phyloP scores from a whole-genome alignment of 1,140 invertebrate species.

The Elysia chlorotica region DNA sequence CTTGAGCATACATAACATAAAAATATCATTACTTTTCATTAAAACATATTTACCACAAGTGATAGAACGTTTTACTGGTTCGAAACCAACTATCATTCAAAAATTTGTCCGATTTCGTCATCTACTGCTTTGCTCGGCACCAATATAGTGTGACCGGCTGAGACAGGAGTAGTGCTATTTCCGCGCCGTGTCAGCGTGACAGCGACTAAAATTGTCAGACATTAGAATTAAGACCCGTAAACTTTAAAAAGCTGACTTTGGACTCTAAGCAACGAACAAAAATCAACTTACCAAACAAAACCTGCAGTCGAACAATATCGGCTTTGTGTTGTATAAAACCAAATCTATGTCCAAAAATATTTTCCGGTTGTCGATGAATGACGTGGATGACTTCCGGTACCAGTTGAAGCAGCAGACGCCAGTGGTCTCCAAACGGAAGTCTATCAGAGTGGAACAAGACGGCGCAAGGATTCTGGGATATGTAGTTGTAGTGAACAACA shows the following conservation, averaged over 20 bases:
- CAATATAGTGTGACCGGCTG: no score
- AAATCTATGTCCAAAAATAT: background rate
- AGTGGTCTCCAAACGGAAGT: background rate
- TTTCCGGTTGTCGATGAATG: background rate
- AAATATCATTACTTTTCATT: no score
- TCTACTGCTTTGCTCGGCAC: no score
- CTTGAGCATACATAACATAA: no score
- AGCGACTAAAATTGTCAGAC: background rate
- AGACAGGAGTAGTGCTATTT: no score
- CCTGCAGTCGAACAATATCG: background rate
- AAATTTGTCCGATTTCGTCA: no score
- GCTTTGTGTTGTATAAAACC: background rate
- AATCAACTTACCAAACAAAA: background rate
- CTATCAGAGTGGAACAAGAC: background rate
- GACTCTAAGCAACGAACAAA: background rate
- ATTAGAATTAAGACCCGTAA: background rate
- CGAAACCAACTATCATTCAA: no score
- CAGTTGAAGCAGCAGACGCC: background rate
- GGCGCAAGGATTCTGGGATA: conserved; percentile 7
- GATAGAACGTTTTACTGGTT: no score
- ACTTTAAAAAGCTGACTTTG: background rate
- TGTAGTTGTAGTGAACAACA: no score
- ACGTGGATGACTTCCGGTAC: background rate
- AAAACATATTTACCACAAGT: no score
- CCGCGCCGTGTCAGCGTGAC: background rate